Evolutionary conservation across 2,113 vertebrate genomes (phyloP), one percentile per base, ranked within the genome.

Genomic region (Siphamia tubifer): DNA sequence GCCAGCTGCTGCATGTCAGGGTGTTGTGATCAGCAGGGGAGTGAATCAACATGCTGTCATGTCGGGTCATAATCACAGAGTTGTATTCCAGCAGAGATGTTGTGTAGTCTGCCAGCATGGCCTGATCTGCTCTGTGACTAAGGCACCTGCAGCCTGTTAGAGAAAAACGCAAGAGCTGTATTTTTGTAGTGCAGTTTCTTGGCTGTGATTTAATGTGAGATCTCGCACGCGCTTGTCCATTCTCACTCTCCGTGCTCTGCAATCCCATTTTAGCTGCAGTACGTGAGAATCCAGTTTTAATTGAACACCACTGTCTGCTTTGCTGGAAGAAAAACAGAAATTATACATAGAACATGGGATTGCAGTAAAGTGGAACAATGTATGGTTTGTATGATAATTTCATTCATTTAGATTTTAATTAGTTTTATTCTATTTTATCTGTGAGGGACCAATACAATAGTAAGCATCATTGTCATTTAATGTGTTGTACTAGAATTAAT

Each of bases 1-100:
- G 42, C 54, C 67, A 82, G 53, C 78, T 72, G 43, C 70, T 75
- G 56, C 53, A 31, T 48, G n/a, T 48, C 20, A 49, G 24, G 30
- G n/a, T 51, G 63, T 54, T 67, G 44, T 52, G 63, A 67, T 38
- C 67, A 58, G 42, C 48, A 19, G 49, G 74, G 40, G 45, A 39
- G 39, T 4, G 12, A 53, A 57, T 61, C 61, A 42, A 30, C 42
- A 45, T 31, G 13, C 43, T 43, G 68, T 58, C 66, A 42, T 51
- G 62, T 54, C 17, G 36, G 34, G 51, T 65, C 61, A 40, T 48
- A 32, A 63, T 65, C 61, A 60, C 40, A 2, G 44, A 13, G 61
- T 35, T 24, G 64, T 51, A 8, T n/a, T 67, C 58, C 63, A 60
- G 45, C 75, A 45, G 78, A 45, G 78, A 53, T 54, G 62, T 5